phyloP scores from a whole-genome alignment of 2,888 invertebrate genomes.

The Dasypolia templi region DNA sequence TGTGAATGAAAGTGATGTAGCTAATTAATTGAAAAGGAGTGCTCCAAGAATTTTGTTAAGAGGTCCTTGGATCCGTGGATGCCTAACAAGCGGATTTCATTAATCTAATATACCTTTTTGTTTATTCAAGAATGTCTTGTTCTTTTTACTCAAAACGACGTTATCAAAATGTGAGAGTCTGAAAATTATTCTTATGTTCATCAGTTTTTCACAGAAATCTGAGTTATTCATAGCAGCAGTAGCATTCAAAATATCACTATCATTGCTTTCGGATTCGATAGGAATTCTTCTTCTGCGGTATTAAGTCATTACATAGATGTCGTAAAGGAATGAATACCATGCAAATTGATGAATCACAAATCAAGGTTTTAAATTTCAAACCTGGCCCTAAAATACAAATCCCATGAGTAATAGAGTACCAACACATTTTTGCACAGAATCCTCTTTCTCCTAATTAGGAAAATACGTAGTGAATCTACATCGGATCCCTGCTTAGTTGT shows the following conservation, averaged over 20 bases:
- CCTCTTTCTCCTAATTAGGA: conserved; percentile 65
- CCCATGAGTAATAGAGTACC: conserved; percentile 15
- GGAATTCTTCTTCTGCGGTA: too few relatives aligned
- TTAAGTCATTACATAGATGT: not conserved
- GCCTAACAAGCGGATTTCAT: conserved; percentile 23
- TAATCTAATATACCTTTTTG: conserved; percentile 33
- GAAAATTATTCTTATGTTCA: not conserved
- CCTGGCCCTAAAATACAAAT: too few relatives aligned
- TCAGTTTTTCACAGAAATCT: not conserved
- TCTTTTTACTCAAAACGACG: not conserved
- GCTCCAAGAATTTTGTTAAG: conserved; percentile 24
- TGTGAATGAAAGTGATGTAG: conserved; percentile 55
- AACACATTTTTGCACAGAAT: conserved; percentile 38
- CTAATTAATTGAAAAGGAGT: conserved; percentile 51
- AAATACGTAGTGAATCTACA: conserved; percentile 58
- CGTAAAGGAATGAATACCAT: not conserved
- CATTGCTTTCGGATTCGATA: too few relatives aligned
- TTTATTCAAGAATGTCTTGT: not conserved
- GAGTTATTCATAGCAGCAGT: not conserved
- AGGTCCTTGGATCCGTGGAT: conserved; percentile 12
- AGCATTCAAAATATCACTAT: not conserved
- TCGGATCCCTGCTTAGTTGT: conserved; percentile 71
- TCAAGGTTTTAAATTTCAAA: too few relatives aligned
- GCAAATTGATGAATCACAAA: not conserved
- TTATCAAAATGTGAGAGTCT: not conserved